A percentile compares a stretch with the other conserved stretches of the same genome.
These are phyloP conservation scores for Scaptomyza parva DNA, from an alignment of 2,888 invertebrate genomes.

Conservation along the genomic window DNA sequence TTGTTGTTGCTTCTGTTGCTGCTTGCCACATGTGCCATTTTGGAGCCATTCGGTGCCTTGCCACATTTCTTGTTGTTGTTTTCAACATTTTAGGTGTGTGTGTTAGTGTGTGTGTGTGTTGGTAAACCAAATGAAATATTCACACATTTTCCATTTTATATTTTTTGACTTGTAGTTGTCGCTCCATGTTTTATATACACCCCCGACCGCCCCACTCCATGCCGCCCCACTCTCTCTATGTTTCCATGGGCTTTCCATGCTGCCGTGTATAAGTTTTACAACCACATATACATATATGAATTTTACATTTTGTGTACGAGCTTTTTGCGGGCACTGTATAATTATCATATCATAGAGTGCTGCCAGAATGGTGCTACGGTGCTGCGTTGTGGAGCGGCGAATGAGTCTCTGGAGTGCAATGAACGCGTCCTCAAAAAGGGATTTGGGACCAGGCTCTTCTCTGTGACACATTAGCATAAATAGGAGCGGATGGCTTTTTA, in stretches of 20 bases:
- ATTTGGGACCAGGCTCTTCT: slow-evolving; percentile 45
- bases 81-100: no score
- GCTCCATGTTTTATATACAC: slow-evolving; percentile 35
- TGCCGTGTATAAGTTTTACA: slow-evolving; percentile 62
- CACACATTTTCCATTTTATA: slow-evolving; percentile 76
- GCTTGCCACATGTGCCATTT: slow-evolving; percentile 66
- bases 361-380: no score
- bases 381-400: slow-evolving; percentile 15
- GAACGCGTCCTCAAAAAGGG: slow-evolving; percentile 62
- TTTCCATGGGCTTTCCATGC: background rate
- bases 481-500: slow-evolving; percentile 17
- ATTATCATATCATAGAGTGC: slow-evolving; percentile 71
- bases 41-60: slow-evolving; percentile 30
- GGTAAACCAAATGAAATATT: slow-evolving; percentile 72
- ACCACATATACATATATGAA: slow-evolving; percentile 70
- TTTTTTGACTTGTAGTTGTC: slow-evolving; percentile 74
- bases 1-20: slow-evolving; percentile 46
- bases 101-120: slow-evolving; percentile 22
- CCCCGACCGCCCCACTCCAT: background rate
- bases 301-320: slow-evolving; percentile 62
- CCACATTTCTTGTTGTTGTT: slow-evolving; percentile 19
- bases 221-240: background rate
- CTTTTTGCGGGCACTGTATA: slow-evolving; percentile 62
- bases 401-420: slow-evolving; percentile 65
- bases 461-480: slow-evolving; percentile 59